Evolutionary conservation across 2,888 invertebrate genomes (phyloP), one percentile per base, ranked within the genome.

Genomic region (Scaptomyza caliginosa): DNA sequence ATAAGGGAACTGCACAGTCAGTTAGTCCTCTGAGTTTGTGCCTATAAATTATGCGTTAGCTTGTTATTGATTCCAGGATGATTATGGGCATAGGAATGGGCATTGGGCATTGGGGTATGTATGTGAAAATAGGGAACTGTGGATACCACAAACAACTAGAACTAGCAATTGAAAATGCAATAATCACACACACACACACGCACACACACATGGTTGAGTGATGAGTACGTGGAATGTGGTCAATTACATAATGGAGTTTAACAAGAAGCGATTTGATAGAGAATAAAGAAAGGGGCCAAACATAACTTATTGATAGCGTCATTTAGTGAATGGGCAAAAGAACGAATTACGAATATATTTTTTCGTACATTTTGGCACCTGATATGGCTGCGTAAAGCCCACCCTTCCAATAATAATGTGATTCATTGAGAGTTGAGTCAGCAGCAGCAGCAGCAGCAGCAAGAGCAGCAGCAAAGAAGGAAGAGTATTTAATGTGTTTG

Each of bases 21-120:
- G 34, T 30, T 30, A 4, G 52, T 38, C 43, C 65, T 36, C n/a
- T 7, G 38, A 34, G 43, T n/a, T 75, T 58, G 43, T 32, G 59
- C 45, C 57, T 34, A 85, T 85, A 63, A 78, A 84, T 78, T 73
- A 82, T 85, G 86, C 83, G 74, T 80, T 54, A 64, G 76, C 32
- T 45, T 55, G 59, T 68, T 85, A 79, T 79, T 64, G 85, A 79
- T 84, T 79, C 56, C 56, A 40, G 59, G 59, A 38, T 23, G n/a
- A 28, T 28, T 30, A 23, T 36, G 32, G 65, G 55, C 10, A 45
- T 39, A 52, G 55, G 6, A 43, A 69, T 55, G 32, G 17, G 13
- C n/a, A n/a, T n/a, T n/a, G n/a, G n/a, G n/a, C n/a, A n/a, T n/a
- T 34, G 28, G 2, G 28, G 11, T 28, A 11, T 17, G 8, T 0